Evolutionary conservation across 2,113 vertebrate genomes (phyloP).

Genomic region (Platysternon megacephalum): DNA sequence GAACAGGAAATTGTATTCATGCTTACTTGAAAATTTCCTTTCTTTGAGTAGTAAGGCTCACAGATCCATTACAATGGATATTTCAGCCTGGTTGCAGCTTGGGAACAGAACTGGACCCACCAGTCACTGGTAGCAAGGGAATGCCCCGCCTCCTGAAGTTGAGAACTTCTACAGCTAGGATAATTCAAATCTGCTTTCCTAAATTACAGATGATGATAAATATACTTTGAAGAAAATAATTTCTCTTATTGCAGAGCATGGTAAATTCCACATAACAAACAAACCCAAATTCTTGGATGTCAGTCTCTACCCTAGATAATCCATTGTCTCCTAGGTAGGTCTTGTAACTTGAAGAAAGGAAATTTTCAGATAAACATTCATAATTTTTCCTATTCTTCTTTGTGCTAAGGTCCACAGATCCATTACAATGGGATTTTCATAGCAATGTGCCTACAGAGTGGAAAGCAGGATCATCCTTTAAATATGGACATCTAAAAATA

Average conservation of each 20-base stretch:
- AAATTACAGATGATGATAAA: background rate
- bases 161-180: background rate
- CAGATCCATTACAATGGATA: background rate
- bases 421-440: background rate
- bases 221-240: background rate
- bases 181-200: fast-evolving
- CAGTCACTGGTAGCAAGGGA: background rate
- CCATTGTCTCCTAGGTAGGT: too few species aligned
- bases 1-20: background rate
- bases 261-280: too few species aligned
- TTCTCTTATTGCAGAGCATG: background rate
- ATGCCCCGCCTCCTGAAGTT: background rate
- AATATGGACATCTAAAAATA: too few species aligned
- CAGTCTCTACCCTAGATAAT: background rate
- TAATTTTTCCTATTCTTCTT: background rate
- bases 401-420: background rate
- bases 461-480: too few species aligned
- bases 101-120: background rate
- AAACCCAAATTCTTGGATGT: background rate
- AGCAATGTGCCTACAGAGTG: background rate
- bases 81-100: background rate
- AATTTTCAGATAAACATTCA: background rate
- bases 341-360: background rate
- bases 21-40: background rate
- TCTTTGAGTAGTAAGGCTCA: background rate